Evolutionary conservation across 1,140 invertebrate genomes (phyloP).

Genomic region (Heliothis virescens): DNA sequence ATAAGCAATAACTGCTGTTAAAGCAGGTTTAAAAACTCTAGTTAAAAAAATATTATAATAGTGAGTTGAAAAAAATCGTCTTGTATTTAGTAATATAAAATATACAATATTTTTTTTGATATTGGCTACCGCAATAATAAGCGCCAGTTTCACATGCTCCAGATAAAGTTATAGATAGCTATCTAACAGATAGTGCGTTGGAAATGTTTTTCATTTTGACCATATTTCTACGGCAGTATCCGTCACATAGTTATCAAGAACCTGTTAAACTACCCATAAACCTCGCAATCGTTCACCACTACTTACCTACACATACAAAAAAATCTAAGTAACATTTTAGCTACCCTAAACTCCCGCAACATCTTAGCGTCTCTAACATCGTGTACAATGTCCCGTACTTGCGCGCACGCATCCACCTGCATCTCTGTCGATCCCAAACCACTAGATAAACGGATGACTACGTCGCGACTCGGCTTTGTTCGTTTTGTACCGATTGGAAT

Average conservation of each 20-base stretch:
- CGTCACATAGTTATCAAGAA: too few relatives aligned
- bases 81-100: too few relatives aligned
- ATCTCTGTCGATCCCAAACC: constrained; percentile 25
- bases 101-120: too few relatives aligned
- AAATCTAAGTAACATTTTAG: neutral
- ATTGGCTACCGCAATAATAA: too few relatives aligned
- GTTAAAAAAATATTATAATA: too few relatives aligned
- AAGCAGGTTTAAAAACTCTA: too few relatives aligned
- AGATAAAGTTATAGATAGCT: neutral
- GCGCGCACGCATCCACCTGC: constrained; percentile 39
- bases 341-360: neutral
- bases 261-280: neutral
- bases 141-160: neutral
- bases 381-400: constrained; percentile 15
- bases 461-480: constrained; percentile 30
- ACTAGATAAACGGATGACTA: constrained; percentile 41
- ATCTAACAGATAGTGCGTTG: too few relatives aligned
- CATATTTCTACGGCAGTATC: too few relatives aligned
- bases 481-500: constrained; percentile 37
- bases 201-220: too few relatives aligned
- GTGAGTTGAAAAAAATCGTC: too few relatives aligned
- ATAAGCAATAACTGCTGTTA: too few relatives aligned
- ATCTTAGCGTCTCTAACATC: neutral
- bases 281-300: neutral
- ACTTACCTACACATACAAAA: neutral